Conservation (phyloP, 2,113 vertebrate species). For the Redunca redunca region DNA sequence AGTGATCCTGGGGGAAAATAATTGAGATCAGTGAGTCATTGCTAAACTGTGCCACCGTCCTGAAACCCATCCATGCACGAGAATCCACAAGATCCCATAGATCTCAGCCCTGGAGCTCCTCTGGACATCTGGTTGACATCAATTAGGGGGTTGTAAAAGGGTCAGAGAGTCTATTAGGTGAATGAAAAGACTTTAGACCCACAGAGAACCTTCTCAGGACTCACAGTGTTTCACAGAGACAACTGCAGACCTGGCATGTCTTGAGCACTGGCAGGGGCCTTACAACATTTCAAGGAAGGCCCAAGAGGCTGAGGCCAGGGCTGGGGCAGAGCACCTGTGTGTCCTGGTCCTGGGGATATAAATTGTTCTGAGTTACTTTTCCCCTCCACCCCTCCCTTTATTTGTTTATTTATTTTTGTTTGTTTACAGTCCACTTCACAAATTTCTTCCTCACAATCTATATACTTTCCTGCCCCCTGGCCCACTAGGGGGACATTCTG, state of each 20-base stretch:
- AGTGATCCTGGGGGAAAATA: background rate
- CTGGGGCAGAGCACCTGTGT: fast-evolving
- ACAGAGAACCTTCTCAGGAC: background rate
- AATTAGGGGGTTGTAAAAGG: fast-evolving
- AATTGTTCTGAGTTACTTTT: background rate
- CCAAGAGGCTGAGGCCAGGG: background rate
- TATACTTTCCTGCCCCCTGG: background rate
- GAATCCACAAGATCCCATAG: fast-evolving
- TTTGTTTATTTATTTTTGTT: background rate
- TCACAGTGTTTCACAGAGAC: background rate
- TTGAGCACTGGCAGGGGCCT: fast-evolving
- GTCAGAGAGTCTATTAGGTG: background rate
- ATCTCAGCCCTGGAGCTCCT: background rate
- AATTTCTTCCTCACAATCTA: background rate
- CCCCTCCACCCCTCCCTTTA: fast-evolving
- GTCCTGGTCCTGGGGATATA: background rate
- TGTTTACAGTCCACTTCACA: background rate
- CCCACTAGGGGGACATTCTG: background rate
- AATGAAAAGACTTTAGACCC: background rate
- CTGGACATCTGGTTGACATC: background rate
- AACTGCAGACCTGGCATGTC: background rate
- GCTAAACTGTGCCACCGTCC: background rate
- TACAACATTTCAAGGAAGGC: background rate
- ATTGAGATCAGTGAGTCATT: background rate
- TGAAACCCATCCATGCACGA: background rate